These are phyloP conservation scores for Psammodynastes pulverulentus DNA, from an alignment of 2,113 vertebrate species.

Conservation along the genomic window DNA sequence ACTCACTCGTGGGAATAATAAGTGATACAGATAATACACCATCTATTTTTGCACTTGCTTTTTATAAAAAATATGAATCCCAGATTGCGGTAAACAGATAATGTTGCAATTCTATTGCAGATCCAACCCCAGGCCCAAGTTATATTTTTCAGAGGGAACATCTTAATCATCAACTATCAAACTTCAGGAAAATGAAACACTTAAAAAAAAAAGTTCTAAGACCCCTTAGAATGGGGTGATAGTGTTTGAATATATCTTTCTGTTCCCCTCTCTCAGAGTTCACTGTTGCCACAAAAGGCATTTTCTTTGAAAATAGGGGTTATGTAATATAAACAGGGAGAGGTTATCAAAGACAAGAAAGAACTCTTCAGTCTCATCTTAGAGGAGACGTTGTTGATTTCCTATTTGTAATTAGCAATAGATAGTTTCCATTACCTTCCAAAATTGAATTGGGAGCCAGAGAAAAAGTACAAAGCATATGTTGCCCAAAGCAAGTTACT, in stretches of 20 bases:
- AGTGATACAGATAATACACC: background rate
- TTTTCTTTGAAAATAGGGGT: background rate
- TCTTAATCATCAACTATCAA: background rate
- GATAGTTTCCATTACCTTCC: background rate
- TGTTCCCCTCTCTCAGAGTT: background rate
- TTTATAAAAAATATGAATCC: background rate
- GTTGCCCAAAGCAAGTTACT: background rate
- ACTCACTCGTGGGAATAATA: background rate
- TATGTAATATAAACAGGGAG: background rate
- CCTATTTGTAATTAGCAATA: background rate
- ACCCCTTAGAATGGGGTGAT: background rate
- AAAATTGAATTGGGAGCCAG: background rate
- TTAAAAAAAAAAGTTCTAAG: background rate
- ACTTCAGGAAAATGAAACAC: rapidly evolving
- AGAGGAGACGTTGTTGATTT: background rate
- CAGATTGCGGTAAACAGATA: background rate
- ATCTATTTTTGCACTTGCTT: background rate
- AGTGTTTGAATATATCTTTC: background rate
- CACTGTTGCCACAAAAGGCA: background rate
- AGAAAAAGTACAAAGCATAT: background rate
- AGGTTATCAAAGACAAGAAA: background rate
- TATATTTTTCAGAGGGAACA: conserved; percentile 6
- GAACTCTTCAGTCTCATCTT: background rate
- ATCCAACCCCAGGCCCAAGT: background rate
- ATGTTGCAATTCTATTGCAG: background rate